These are phyloP conservation scores for Periophthalmus modestus DNA, from an alignment of 2,113 vertebrate genomes.

Conservation along the genomic window DNA sequence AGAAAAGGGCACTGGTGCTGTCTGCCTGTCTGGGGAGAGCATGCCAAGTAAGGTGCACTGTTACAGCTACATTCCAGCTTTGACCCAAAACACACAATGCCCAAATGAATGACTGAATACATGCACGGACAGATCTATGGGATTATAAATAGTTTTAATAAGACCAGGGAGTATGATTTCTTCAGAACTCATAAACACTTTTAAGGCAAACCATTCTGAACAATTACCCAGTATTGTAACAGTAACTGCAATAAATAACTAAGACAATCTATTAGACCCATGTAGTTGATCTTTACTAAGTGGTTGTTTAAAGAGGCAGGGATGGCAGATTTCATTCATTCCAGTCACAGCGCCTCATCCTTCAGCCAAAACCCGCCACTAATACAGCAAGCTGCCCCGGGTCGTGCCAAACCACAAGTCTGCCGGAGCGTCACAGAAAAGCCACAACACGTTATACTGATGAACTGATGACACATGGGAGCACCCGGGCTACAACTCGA, in stretches of 20 bases:
- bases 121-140: conserved; percentile 17
- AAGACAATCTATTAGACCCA: conserved; percentile 27
- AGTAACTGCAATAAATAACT: conserved; percentile 58
- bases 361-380: conserved; percentile 65
- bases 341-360: conserved; percentile 55
- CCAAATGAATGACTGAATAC: conserved; percentile 49
- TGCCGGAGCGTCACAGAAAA: conserved; percentile 50
- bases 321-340: conserved; percentile 65
- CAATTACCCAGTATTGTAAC: conserved; percentile 54
- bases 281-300: conserved; percentile 40
- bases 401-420: conserved; percentile 53
- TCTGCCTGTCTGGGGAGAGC: conserved; percentile 25
- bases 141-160: conserved; percentile 38
- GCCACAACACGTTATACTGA: conserved; percentile 43
- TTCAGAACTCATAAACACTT: conserved; percentile 16
- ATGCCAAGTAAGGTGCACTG: conserved; percentile 21
- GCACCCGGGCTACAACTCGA: conserved; percentile 27
- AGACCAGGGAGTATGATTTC: conserved; percentile 51
- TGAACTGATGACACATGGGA: conserved; percentile 43
- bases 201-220: conserved; percentile 60
- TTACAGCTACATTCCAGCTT: conserved; percentile 51
- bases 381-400: conserved; percentile 46
- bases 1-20: conserved; percentile 14
- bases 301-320: conserved; percentile 58
- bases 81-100: conserved; percentile 49